Percentiles rank a stretch among this genome's conserved stretches.
Evolutionary conservation across 2,888 invertebrate species (phyloP).

Genomic region (Drosophila kuntzei): DNA sequence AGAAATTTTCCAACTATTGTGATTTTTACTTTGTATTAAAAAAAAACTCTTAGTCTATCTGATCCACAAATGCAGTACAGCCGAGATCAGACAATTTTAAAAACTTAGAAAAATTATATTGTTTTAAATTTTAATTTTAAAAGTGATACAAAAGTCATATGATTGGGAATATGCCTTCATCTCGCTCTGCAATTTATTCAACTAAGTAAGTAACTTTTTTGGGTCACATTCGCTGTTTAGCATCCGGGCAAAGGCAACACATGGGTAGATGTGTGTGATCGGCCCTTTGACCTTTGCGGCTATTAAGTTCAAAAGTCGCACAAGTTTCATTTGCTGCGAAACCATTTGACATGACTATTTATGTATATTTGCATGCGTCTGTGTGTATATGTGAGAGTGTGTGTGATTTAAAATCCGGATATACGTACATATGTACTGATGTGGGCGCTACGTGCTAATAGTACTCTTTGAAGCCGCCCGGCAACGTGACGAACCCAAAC

Average conservation of each 20-base stretch:
- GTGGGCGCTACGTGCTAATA: constrained; percentile 70
- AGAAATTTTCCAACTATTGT: background rate
- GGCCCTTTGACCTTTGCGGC: constrained; percentile 62
- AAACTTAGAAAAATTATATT: background rate
- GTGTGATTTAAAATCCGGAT: constrained; percentile 14
- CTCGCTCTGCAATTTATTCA: constrained; percentile 1
- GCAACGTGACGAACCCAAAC: constrained; percentile 48
- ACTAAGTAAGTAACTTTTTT: constrained; percentile 29
- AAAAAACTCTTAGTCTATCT: too few species aligned
- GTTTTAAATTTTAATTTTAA: background rate
- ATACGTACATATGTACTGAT: constrained; percentile 14
- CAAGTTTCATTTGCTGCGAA: constrained; percentile 54
- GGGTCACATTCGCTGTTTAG: constrained; percentile 36
- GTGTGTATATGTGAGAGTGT: constrained; percentile 6
- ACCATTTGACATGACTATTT: constrained; percentile 61
- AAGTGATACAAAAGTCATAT: constrained; percentile 1
- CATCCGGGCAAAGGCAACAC: constrained; percentile 9
- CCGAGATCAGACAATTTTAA: background rate
- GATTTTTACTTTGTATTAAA: too few species aligned
- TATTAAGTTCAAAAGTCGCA: constrained; percentile 71
- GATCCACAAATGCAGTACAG: too few species aligned
- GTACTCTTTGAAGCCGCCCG: constrained; percentile 23
- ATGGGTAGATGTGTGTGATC: constrained; percentile 3
- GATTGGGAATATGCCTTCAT: constrained; percentile 5
- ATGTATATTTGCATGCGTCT: constrained; percentile 55